phyloP scores from a whole-genome alignment of 2,888 invertebrate species.

The Deilephila porcellus region DNA sequence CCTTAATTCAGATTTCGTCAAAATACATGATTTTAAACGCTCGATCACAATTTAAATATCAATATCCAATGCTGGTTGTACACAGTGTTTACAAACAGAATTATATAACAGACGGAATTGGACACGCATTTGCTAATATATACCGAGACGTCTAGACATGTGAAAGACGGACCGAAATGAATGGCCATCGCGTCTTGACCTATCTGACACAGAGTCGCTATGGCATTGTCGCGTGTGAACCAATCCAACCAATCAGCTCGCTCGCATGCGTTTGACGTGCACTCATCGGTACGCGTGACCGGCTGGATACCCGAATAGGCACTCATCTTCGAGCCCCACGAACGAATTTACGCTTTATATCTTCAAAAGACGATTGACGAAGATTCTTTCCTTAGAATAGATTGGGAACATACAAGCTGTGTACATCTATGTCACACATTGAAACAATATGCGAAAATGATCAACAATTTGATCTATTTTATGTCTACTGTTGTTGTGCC shows the following conservation, averaged over 20 bases:
- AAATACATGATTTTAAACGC: too few species aligned
- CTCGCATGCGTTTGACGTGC: slow-evolving; percentile 10
- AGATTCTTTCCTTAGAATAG: not conserved
- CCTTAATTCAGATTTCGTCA: too few species aligned
- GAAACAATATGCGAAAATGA: not conserved
- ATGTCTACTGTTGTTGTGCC: too few species aligned
- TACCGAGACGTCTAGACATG: slow-evolving; percentile 14
- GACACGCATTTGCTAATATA: not conserved
- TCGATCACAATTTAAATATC: too few species aligned
- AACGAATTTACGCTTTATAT: not conserved
- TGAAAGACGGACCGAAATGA: slow-evolving; percentile 13
- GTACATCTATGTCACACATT: not conserved
- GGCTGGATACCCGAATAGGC: slow-evolving; percentile 19
- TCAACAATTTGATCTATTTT: not conserved
- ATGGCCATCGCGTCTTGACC: slow-evolving; percentile 16
- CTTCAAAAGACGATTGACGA: not conserved
- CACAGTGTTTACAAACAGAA: too few species aligned
- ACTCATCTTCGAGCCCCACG: not conserved
- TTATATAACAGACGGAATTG: too few species aligned
- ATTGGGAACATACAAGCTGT: not conserved
- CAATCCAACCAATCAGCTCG: not conserved
- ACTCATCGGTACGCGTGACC: slow-evolving; percentile 14
- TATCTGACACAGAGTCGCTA: slow-evolving; percentile 19
- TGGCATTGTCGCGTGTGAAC: slow-evolving; percentile 17
- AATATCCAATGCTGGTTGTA: too few species aligned